These are phyloP conservation scores for Mallotus villosus DNA, from an alignment of 2,797 vertebrate species.

Conservation along the genomic window DNA sequence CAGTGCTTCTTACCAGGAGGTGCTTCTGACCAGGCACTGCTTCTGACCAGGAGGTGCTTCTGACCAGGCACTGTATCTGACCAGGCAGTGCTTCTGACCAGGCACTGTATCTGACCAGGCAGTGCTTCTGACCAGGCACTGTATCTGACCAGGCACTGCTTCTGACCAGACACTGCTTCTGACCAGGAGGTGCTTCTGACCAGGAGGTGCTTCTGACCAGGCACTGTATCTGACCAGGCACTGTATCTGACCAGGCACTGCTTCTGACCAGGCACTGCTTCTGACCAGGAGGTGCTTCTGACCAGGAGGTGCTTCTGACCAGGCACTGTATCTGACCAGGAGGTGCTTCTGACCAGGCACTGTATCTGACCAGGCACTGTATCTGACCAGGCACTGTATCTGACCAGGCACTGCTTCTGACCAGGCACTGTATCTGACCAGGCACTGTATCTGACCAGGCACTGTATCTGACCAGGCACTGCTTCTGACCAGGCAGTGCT, in stretches of 20 bases:
- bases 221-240: no score
- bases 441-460: no score
- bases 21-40: constrained; percentile 34
- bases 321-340: no score
- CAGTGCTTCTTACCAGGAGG: constrained; percentile 43
- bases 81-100: constrained; percentile 40
- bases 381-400: no score
- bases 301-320: constrained; percentile 1
- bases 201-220: neutral
- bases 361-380: no score
- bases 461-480: neutral
- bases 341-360: neutral
- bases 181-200: neutral
- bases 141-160: constrained; percentile 35
- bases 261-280: neutral
- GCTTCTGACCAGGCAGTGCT: constrained; percentile 35
- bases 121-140: constrained; percentile 27
- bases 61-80: no score
- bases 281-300: neutral
- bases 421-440: no score
- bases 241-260: neutral
- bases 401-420: neutral
- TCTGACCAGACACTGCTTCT: constrained; percentile 15
- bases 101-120: constrained; percentile 32
- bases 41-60: constrained; percentile 21